Evolutionary conservation across 2,113 vertebrate species (phyloP).

Genomic region (Eubucco bourcierii): DNA sequence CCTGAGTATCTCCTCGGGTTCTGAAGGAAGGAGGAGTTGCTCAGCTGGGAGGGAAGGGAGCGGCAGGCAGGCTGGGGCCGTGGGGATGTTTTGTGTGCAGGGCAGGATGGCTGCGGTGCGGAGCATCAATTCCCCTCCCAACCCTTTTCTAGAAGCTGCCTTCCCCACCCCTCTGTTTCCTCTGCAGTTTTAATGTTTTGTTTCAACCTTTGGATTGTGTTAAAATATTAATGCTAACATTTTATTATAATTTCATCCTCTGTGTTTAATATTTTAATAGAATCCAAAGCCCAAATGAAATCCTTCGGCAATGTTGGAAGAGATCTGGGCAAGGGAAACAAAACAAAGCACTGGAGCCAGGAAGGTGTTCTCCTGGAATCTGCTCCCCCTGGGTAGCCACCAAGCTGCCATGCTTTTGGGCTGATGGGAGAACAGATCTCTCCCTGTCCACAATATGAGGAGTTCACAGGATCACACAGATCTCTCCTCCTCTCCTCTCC

Average conservation of each 20-base stretch:
- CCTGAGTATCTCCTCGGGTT: not conserved
- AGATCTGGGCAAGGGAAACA: not conserved
- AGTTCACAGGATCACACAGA: too few relatives aligned
- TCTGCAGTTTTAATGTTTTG: slow-evolving; percentile 35
- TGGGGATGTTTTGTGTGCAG: not conserved
- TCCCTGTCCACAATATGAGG: not conserved
- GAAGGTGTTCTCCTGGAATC: not conserved
- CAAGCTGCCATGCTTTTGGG: not conserved
- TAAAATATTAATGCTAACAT: slow-evolving; percentile 42
- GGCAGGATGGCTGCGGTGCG: not conserved
- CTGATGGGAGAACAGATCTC: not conserved
- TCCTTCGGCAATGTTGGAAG: not conserved
- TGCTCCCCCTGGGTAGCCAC: not conserved
- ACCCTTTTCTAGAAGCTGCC: not conserved
- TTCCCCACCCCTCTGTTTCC: not conserved
- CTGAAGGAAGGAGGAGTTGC: not conserved
- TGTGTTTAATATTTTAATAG: slow-evolving; percentile 48
- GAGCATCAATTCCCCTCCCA: not conserved
- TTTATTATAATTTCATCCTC: slow-evolving; percentile 51
- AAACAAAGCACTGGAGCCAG: not conserved
- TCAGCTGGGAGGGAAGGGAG: not conserved
- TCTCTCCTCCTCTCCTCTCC: too few relatives aligned
- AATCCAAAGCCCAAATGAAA: slow-evolving; percentile 44
- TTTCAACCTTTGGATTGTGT: slow-evolving; percentile 21
- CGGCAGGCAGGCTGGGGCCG: not conserved